These are phyloP conservation scores for Cirrhinus molitorella DNA, from an alignment of 2,797 vertebrate species.

Conservation along the genomic window DNA sequence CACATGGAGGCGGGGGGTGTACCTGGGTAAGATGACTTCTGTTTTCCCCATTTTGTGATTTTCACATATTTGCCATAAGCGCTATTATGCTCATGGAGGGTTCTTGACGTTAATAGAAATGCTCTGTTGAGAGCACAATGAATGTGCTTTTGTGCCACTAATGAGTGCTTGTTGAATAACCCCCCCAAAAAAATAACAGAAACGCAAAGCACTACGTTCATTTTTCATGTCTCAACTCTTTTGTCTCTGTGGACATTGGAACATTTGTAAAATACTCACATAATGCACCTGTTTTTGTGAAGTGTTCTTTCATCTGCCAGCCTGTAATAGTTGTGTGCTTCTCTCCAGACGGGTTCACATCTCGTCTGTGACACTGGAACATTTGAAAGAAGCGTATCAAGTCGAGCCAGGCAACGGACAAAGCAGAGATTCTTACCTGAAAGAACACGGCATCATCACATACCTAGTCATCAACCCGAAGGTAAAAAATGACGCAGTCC, in stretches of 20 bases:
- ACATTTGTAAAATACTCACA: conserved; percentile 40
- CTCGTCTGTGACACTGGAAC: conserved; percentile 93
- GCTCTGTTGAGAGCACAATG: conserved; percentile 43
- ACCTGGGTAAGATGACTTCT: conserved; percentile 85
- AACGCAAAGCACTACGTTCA: conserved; percentile 28
- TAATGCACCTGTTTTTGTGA: conserved; percentile 45
- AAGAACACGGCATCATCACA: conserved; percentile 92
- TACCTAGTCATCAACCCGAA: conserved; percentile 99
- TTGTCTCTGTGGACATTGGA: conserved; percentile 32
- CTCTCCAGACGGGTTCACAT: conserved; percentile 93
- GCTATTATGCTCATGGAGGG: conserved; percentile 49
- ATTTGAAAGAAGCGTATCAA: conserved; percentile 94
- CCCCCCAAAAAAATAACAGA: background rate
- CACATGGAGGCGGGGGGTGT: conserved; percentile 99
- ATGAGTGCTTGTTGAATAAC: conserved; percentile 46
- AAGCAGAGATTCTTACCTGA: conserved; percentile 92
- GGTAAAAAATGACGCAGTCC: conserved; percentile 75
- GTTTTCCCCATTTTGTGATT: conserved; percentile 23
- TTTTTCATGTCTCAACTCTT: conserved; percentile 31
- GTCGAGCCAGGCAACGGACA: conserved; percentile 94
- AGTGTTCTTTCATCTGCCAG: conserved; percentile 35
- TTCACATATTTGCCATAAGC: conserved; percentile 52
- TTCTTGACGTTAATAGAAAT: conserved; percentile 55
- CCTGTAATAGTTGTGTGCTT: conserved; percentile 23
- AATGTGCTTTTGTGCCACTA: conserved; percentile 44